Base-by-base conservation (phyloP, 2,113 vertebrate species). In the Hyperopisus bebe region DNA sequence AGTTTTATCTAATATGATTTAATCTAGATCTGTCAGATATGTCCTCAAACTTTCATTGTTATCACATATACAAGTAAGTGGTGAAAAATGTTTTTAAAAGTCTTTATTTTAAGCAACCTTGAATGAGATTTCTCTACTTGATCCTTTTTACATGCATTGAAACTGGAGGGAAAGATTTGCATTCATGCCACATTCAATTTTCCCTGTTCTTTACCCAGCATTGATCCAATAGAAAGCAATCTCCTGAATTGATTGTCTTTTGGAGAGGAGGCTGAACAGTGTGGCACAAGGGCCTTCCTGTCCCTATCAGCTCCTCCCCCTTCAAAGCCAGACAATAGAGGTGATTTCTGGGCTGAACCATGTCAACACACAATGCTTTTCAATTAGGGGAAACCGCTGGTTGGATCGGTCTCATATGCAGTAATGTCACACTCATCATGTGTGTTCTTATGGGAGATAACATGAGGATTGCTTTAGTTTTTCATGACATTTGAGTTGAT, bases 171-270 rank as follows among this genome's bases (percentile, higher is more conserved):
- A 53, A 89, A 53, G 70, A 19, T 48, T 24, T 77, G n/a, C 46
- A 47, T 27, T 21, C 19, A 2, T 66, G 27, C 70, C 17, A 27
- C 62, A 48, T 80, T 80, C 66, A 77, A n/a, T 51, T 51, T 74
- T 35, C 70, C 13, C 42, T 19, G 24, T 50, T 66, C 24, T 62
- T 88, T 48, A 31, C 5, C 55, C 6, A 47, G 27, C 62, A 70
- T 66, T 88, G 55, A 89, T 50, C 9, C 11, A 44, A 13, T 87
- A 53, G 48, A 87, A 84, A 87, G 27, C 47, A 86, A 51, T 51
- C 84, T 50, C 48, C 84, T 50, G 46, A 53, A 88, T 24, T 47
- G 88, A 48, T 88, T 77, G 88, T 77, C 48, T 86, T 88, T 74
- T 5, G 58, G 88, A 77, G 27, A 77, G 24, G 66, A 58, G 85